phyloP scores from a whole-genome alignment of 2,113 vertebrate genomes.

The Campylorhamphus procurvoides region DNA sequence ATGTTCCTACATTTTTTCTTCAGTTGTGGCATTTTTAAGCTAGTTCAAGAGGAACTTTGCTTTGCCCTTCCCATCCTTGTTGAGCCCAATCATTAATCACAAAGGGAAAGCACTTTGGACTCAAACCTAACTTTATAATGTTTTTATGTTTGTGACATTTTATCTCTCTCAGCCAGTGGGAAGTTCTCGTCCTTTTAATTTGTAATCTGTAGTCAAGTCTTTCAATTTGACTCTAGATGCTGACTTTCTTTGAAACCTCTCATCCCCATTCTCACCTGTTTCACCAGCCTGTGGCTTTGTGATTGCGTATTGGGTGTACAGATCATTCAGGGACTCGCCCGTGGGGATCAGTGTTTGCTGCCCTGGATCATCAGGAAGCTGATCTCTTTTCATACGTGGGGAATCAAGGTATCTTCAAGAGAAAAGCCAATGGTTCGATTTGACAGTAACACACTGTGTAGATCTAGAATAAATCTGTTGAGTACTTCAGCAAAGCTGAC shows the following conservation, averaged over 20 bases:
- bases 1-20: slow-evolving; percentile 77
- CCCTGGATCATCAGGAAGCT: background rate
- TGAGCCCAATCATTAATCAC: slow-evolving; percentile 82
- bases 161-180: slow-evolving; percentile 65
- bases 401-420: background rate
- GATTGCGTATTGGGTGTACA: background rate
- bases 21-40: slow-evolving; percentile 83
- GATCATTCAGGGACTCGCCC: background rate
- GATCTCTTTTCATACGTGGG: background rate
- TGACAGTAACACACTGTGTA: background rate
- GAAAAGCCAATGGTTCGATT: background rate
- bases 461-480: background rate
- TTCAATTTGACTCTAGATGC: slow-evolving; percentile 41
- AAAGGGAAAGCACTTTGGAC: slow-evolving; percentile 66
- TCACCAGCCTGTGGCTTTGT: background rate
- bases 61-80: slow-evolving; percentile 73
- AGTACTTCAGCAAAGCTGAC: background rate
- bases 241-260: background rate
- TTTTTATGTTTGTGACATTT: slow-evolving; percentile 79
- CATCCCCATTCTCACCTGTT: background rate
- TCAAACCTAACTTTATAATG: slow-evolving; percentile 76
- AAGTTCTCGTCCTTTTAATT: slow-evolving; percentile 70
- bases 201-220: slow-evolving; percentile 40
- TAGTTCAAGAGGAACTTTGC: slow-evolving; percentile 76
- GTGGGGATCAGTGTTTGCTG: background rate